Percentiles rank a stretch among this genome's conserved stretches.
Evolutionary conservation across 2,888 invertebrate species (phyloP).

Genomic region (Habroteleia sp.): DNA sequence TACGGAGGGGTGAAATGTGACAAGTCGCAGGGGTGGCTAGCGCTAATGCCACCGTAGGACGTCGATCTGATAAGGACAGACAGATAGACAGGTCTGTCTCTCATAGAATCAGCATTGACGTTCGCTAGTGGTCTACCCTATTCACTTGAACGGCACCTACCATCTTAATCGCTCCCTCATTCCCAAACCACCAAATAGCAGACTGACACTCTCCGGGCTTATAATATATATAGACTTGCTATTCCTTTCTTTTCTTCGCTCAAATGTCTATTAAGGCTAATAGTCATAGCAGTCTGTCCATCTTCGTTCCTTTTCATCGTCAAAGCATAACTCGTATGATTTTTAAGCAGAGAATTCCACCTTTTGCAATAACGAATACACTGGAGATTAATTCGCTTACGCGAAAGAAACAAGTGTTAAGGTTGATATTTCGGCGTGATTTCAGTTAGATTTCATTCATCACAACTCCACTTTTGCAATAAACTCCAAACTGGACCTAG

Average conservation of each 20-base stretch:
- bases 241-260: slow-evolving; percentile 41
- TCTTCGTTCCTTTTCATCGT: slow-evolving; percentile 3
- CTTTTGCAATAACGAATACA: no score
- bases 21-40: slow-evolving; percentile 64
- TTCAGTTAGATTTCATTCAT: no score
- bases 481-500: no score
- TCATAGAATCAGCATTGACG: slow-evolving; percentile 71
- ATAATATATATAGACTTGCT: slow-evolving; percentile 39
- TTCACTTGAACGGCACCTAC: slow-evolving; percentile 63
- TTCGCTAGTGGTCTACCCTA: slow-evolving; percentile 67
- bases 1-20: slow-evolving; percentile 56
- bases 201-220: slow-evolving; percentile 24
- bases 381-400: no score
- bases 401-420: no score
- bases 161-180: slow-evolving; percentile 57
- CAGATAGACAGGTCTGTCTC: slow-evolving; percentile 66
- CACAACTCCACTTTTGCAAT: no score
- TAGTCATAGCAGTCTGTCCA: slow-evolving; percentile 36
- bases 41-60: slow-evolving; percentile 54
- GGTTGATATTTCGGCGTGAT: no score
- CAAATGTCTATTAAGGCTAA: slow-evolving; percentile 54
- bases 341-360: slow-evolving; percentile 1
- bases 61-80: slow-evolving; percentile 73
- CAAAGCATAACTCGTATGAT: slow-evolving; percentile 2
- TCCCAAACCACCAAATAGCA: slow-evolving; percentile 57